Conservation (phyloP, 23 tunicate genomes). For the Styela plicata region DNA sequence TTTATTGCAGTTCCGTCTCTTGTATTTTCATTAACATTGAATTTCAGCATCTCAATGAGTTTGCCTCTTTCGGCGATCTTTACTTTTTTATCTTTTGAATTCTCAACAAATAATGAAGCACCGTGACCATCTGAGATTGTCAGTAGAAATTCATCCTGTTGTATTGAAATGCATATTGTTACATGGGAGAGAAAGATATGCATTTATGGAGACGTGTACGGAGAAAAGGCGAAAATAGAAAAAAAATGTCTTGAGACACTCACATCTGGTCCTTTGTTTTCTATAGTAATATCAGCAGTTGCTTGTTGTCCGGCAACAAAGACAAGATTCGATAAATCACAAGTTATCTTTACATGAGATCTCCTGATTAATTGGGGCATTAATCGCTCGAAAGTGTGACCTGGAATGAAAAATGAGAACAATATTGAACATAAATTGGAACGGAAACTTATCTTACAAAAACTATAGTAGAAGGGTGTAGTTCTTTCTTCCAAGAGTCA, state of each 20-base stretch:
- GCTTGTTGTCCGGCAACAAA: not conserved
- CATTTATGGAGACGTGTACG: too few species aligned
- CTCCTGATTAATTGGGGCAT: not conserved
- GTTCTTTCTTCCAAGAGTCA: too few species aligned
- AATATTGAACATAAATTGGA: too few species aligned
- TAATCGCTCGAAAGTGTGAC: not conserved
- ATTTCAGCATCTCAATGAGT: not conserved
- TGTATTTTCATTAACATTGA: conserved; percentile 18
- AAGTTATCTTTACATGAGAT: not conserved
- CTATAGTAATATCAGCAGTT: not conserved
- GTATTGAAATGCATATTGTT: too few species aligned
- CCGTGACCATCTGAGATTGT: not conserved
- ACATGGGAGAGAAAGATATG: too few species aligned
- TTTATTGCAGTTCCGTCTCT: conserved; percentile 44
- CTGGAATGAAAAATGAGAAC: too few species aligned
- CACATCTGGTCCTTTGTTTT: conserved; percentile 9
- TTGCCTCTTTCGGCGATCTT: not conserved
- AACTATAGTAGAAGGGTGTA: too few species aligned
- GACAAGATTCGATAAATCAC: conserved; percentile 4
- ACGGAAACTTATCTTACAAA: too few species aligned
- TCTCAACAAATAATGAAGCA: not conserved
- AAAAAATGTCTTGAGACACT: too few species aligned
- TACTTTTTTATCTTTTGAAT: too few species aligned
- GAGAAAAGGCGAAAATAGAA: too few species aligned
- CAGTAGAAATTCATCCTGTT: conserved; percentile 10